Evolutionary conservation across 2,888 invertebrate genomes (phyloP).

Genomic region (Blastobasis adustella): DNA sequence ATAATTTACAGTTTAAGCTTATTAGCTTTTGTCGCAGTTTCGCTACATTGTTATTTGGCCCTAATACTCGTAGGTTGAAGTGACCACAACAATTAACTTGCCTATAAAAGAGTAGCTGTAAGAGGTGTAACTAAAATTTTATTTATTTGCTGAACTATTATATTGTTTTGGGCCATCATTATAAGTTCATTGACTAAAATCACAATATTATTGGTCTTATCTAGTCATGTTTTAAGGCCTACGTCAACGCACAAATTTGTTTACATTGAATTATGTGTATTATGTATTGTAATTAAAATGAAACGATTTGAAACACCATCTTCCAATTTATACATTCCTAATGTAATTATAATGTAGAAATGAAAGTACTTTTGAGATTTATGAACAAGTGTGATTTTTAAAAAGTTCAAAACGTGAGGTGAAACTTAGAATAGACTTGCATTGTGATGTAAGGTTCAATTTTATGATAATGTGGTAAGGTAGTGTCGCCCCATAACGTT

Average conservation of each 20-base stretch:
- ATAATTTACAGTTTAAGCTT: too few relatives aligned
- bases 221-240: conserved; percentile 71
- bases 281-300: conserved; percentile 13
- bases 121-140: too few relatives aligned
- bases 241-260: conserved; percentile 19
- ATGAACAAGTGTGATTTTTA: conserved; percentile 54
- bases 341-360: conserved; percentile 39
- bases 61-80: too few relatives aligned
- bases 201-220: conserved; percentile 37
- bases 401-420: conserved; percentile 60
- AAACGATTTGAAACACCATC: conserved; percentile 23
- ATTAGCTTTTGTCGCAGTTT: too few relatives aligned
- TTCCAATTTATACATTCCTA: conserved; percentile 65
- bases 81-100: too few relatives aligned
- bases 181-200: too few relatives aligned
- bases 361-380: conserved; percentile 32
- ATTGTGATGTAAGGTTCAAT: conserved; percentile 58
- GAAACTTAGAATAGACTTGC: conserved; percentile 49
- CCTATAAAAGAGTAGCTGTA: too few relatives aligned
- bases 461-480: conserved; percentile 54
- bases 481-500: conserved; percentile 57
- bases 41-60: too few relatives aligned
- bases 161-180: background rate
- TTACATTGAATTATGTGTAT: conserved; percentile 10
- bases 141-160: background rate